These are phyloP conservation scores for Thalassarche chlororhynchos DNA, from an alignment of 2,113 vertebrate genomes.

Conservation along the genomic window DNA sequence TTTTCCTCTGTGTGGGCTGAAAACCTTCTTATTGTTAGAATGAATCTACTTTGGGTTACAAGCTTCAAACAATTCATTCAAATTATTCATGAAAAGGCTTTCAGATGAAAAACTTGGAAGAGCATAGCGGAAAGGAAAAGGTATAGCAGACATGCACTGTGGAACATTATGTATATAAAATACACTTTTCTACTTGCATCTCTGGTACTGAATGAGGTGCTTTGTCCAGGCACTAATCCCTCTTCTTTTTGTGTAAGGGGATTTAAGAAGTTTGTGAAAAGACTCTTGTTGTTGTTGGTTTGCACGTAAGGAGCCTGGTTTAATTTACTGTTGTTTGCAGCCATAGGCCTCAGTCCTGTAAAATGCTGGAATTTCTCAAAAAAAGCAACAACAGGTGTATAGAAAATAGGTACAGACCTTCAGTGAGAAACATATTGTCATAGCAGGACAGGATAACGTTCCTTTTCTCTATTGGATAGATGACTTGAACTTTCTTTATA, in stretches of 20 bases:
- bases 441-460: neutral
- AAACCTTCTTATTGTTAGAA: constrained; percentile 51
- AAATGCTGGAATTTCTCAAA: neutral
- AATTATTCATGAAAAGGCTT: constrained; percentile 33
- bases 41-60: neutral
- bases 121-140: neutral
- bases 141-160: neutral
- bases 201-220: neutral
- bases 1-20: constrained; percentile 57
- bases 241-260: neutral
- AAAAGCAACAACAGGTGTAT: neutral
- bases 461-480: neutral
- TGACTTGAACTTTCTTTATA: neutral
- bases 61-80: constrained; percentile 38
- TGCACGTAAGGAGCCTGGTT: neutral
- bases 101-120: neutral
- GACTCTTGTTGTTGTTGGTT: neutral
- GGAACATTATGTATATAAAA: neutral
- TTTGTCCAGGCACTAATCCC: neutral
- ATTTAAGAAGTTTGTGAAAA: neutral
- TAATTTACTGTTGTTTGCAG: neutral
- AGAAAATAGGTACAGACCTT: neutral
- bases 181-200: neutral
- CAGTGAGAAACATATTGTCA: neutral
- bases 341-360: neutral